A percentile compares a stretch with the other conserved stretches of the same genome.
Conservation (phyloP, 2,113 vertebrate genomes). For the Odontesthes bonariensis region DNA sequence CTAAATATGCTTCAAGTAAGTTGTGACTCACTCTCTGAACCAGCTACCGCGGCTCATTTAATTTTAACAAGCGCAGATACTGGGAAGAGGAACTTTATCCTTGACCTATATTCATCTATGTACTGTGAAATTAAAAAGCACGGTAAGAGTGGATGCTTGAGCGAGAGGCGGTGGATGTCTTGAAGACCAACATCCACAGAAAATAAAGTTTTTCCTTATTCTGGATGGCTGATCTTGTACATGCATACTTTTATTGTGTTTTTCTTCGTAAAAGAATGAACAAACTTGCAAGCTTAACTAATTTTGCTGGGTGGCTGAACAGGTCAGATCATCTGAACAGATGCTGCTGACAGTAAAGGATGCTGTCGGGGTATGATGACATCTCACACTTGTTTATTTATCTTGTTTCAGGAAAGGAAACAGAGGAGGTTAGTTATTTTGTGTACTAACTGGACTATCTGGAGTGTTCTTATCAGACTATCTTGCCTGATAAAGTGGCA, state of each 20-base stretch:
- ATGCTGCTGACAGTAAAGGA: background rate
- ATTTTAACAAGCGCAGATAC: background rate
- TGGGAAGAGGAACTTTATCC: background rate
- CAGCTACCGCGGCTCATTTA: background rate
- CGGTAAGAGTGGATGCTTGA: too few species aligned
- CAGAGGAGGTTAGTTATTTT: slow-evolving; percentile 56
- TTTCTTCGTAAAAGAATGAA: too few species aligned
- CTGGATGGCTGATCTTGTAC: too few species aligned
- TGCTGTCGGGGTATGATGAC: background rate
- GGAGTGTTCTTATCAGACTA: background rate
- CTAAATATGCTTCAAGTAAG: background rate
- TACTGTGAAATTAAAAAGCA: too few species aligned
- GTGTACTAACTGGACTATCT: background rate
- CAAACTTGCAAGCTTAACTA: background rate
- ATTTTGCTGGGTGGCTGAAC: background rate
- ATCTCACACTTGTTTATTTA: slow-evolving; percentile 11
- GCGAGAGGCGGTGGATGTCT: too few species aligned
- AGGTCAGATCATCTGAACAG: background rate
- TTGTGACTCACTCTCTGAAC: accelerated
- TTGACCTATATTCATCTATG: background rate
- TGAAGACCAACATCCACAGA: too few species aligned
- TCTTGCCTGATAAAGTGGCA: background rate
- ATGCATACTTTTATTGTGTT: too few species aligned
- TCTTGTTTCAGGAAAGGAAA: slow-evolving; percentile 56
- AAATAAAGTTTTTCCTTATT: too few species aligned